phyloP scores from a whole-genome alignment of 2,113 vertebrate species.

The Cyprinus carpio region DNA sequence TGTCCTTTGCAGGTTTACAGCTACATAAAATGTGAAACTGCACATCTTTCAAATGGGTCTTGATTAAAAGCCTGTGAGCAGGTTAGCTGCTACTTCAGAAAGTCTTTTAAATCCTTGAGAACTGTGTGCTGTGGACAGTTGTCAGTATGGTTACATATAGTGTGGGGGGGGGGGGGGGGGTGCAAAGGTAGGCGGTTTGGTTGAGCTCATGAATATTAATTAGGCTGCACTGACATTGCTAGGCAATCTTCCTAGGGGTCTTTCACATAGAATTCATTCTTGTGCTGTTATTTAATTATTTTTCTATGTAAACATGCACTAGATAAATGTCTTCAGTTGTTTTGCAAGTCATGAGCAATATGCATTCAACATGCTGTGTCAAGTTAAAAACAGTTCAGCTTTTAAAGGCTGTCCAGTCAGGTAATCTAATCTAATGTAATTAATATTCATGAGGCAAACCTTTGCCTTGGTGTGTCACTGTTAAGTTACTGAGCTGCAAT shows the following conservation, averaged over 20 bases:
- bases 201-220: constrained; percentile 3
- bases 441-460: neutral
- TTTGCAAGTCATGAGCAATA: neutral
- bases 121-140: constrained; percentile 45
- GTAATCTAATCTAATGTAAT: neutral
- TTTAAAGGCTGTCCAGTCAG: neutral
- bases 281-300: neutral
- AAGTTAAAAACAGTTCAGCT: neutral
- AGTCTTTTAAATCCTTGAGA: constrained; percentile 63
- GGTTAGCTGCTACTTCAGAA: constrained; percentile 66
- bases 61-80: constrained; percentile 57
- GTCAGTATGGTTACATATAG: constrained; percentile 36
- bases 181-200: neutral
- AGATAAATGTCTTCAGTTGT: neutral
- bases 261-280: neutral
- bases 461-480: neutral
- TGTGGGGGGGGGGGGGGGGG: constrained; percentile 4
- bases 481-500: neutral
- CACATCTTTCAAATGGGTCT: constrained; percentile 66
- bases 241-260: neutral
- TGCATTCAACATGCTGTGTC: neutral
- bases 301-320: neutral
- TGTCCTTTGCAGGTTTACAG: constrained; percentile 48
- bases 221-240: neutral
- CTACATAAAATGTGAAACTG: constrained; percentile 59